Percentiles rank a stretch among this genome's conserved stretches.
phyloP scores from a whole-genome alignment of 2,888 invertebrate species.

The Lomographa bimaculata region DNA sequence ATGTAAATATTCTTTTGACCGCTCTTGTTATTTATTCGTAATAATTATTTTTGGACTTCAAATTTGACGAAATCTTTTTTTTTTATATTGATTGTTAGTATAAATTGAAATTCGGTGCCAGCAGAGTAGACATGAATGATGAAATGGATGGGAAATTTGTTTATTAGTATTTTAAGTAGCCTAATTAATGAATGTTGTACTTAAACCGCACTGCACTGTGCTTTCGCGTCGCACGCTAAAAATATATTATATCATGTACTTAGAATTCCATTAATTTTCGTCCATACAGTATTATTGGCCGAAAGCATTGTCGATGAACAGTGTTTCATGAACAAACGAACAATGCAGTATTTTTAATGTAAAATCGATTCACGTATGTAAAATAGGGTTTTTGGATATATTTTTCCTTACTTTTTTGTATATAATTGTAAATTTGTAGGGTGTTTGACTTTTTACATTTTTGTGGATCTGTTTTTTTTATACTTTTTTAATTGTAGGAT shows the following conservation, averaged over 20 bases:
- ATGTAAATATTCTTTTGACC: not conserved
- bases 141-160: slow-evolving; percentile 18
- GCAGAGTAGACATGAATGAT: slow-evolving; percentile 20
- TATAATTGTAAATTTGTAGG: slow-evolving; percentile 79
- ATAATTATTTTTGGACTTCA: slow-evolving; percentile 27
- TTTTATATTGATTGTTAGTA: slow-evolving; percentile 15
- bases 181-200: slow-evolving; percentile 50
- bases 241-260: slow-evolving; percentile 40
- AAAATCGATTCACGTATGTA: slow-evolving; percentile 58
- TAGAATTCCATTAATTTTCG: slow-evolving; percentile 52
- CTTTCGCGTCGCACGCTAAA: slow-evolving; percentile 64
- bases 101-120: slow-evolving; percentile 32
- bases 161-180: slow-evolving; percentile 31
- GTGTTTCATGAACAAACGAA: slow-evolving; percentile 52
- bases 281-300: slow-evolving; percentile 64
- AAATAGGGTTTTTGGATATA: slow-evolving; percentile 68
- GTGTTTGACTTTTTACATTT: slow-evolving; percentile 55
- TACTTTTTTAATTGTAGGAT: slow-evolving; percentile 49
- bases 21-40: slow-evolving; percentile 23
- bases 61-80: slow-evolving; percentile 20
- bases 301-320: slow-evolving; percentile 41
- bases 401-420: slow-evolving; percentile 65
- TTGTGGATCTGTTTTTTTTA: slow-evolving; percentile 70
- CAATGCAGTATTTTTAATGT: slow-evolving; percentile 72
- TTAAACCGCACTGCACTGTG: slow-evolving; percentile 66